These are phyloP conservation scores for Okapia johnstoni DNA, from an alignment of 2,113 vertebrate species.

Conservation along the genomic window DNA sequence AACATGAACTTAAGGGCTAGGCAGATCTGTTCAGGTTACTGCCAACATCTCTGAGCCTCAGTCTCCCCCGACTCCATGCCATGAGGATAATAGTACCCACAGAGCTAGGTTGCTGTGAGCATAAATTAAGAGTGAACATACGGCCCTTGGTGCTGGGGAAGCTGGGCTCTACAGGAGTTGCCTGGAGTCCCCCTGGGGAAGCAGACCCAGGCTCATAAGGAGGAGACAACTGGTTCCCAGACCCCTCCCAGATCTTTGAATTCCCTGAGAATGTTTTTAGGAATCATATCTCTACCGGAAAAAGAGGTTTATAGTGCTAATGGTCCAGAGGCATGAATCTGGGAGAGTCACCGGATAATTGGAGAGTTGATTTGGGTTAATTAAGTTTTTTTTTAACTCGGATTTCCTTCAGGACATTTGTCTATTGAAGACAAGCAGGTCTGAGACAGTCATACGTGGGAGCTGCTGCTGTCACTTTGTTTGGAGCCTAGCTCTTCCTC, in stretches of 20 bases:
- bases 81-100: background rate
- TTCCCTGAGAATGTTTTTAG: background rate
- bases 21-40: background rate
- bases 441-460: accelerated
- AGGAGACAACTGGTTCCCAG: background rate
- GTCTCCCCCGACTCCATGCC: background rate
- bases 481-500: background rate
- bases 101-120: background rate
- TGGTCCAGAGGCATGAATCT: background rate
- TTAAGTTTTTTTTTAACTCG: background rate
- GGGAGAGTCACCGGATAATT: too few species aligned
- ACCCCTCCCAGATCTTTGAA: background rate
- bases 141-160: background rate
- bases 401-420: background rate
- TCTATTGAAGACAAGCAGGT: background rate
- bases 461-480: background rate
- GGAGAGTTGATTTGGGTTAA: background rate
- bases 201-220: background rate
- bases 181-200: background rate
- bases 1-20: background rate
- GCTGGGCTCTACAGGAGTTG: background rate
- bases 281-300: background rate
- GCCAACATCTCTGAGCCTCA: background rate
- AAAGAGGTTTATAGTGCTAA: background rate
- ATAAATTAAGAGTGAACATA: background rate